Base-by-base conservation (phyloP, 2,888 invertebrate genomes). In the Teinopalpus imperialis region DNA sequence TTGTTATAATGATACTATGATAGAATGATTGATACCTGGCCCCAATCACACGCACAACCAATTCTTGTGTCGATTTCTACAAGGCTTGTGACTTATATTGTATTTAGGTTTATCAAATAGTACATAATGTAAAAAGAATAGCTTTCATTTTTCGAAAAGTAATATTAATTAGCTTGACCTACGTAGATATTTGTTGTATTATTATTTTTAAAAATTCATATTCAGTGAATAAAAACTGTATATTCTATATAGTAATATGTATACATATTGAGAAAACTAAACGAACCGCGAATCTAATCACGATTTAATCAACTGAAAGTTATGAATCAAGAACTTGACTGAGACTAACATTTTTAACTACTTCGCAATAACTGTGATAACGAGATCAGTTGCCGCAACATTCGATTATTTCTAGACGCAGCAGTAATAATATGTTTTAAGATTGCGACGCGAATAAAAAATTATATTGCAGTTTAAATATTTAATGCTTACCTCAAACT, bases 401-500 rank as follows among this genome's bases (percentile, higher is more conserved):
- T 43, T n/a, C 18, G 43, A 27, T 34, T 34, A 21, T 26, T 35
- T 35, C 2, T 14, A 6, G 5, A n/a, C 1, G 13, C 14, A n/a
- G 3, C 16, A 24, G 9, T 24, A 24, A 23, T 8, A 16, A 8
- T n/a, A 35, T n/a, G 13, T n/a, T 20, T 10, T 7, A 3, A 3
- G 14, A 32, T 20, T 6, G 1, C n/a, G 7, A 35, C 6, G 27
- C 7, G 3, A 24, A 31, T 8, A 8, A 34, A 35, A 35, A 20
- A 29, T 14, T 13, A 4, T 29, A 9, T 8, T 8, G 7, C 13
- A 35, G 9, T n/a, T 18, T 12, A 42, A 21, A 42, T 9, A 62
- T 58, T 57, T 36, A 48, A 77, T n/a, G n/a, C 85, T 80, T 62
- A 86, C 86, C 79, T 81, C 78, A 81, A 79, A 75, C 77, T 75